Conservation (phyloP, 2,797 vertebrate genomes). For the Chrysocyon brachyurus region DNA sequence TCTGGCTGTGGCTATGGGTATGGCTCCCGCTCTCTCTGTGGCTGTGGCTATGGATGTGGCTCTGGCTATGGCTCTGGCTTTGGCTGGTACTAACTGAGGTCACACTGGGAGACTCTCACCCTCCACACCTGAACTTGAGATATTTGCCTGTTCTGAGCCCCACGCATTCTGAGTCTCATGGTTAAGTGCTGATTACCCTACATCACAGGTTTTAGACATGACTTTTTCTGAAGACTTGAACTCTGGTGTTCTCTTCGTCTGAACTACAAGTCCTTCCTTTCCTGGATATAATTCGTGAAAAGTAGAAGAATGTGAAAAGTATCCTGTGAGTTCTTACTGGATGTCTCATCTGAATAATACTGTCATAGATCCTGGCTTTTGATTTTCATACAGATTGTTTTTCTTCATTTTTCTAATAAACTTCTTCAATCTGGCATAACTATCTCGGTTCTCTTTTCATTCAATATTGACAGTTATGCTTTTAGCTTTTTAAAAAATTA, state of each 20-base stretch:
- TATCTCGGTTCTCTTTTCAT: neutral
- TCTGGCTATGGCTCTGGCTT: neutral
- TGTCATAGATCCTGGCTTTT: neutral
- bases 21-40: neutral
- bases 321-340: neutral
- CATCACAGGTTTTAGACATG: neutral
- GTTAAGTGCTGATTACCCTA: neutral
- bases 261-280: neutral
- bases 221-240: neutral
- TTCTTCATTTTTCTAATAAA: slow-evolving; percentile 53
- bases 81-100: slow-evolving; percentile 61
- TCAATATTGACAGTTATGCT: neutral
- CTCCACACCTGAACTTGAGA: neutral
- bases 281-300: neutral
- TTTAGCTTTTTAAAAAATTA: neutral
- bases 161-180: neutral
- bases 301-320: neutral
- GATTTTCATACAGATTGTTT: neutral
- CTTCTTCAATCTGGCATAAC: neutral
- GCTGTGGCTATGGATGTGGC: neutral
- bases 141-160: neutral
- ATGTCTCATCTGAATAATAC: neutral
- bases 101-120: rapidly evolving
- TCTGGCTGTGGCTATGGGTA: neutral
- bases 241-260: neutral